Base-by-base conservation (phyloP, 30 jellyfish, hydroid and myxozoan species). In the Turritopsis dohrnii region DNA sequence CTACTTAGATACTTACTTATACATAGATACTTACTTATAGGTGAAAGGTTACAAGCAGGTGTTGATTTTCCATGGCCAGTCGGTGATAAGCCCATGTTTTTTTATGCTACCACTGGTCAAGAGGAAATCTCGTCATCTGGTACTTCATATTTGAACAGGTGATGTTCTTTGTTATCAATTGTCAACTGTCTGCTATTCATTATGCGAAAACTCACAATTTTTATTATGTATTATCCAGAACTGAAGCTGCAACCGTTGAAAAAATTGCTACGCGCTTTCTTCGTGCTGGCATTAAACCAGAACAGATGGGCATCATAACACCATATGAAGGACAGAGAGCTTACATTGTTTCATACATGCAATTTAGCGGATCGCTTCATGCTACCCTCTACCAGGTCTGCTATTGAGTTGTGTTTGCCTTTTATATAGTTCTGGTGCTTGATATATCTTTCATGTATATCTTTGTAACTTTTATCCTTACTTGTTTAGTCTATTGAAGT, bases 261-360 rank as follows among this genome's bases (percentile, higher is more conserved):
- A 89, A 89, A 85, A 89, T 95, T 86, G 97, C 97, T 7, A 89
- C 99, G n/a, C 95, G 97, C 13, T 91, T 95, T 86, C 77, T 95
- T 74, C 95, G 97, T 26, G 97, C 97, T 21, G 99, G 99, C 72
- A 95, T 89, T 52, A 95, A 95, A 73, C 97, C 99, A 18, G 96
- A 90, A 52, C 99, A 95, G 86, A 95, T 95, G 84, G 99, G 99
- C 23, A 89, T 95, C 74, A 95, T 95, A 1, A 95, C 99, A 3
- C 99, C 99, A 21, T 95, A 95, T 81, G 99, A 95, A 81, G 99
- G 99, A 23, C 99, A 95, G 72, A 60, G 99, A 77, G 99, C 99
- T 1, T 95, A 95, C 95, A 90, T 95, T 74, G 99, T 95, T 24
- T 82, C 97, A 1, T 95, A 95, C 90, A 95, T 95, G 99, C 99